Conservation (phyloP, 2,797 vertebrate genomes). For the Cirrhinus molitorella region DNA sequence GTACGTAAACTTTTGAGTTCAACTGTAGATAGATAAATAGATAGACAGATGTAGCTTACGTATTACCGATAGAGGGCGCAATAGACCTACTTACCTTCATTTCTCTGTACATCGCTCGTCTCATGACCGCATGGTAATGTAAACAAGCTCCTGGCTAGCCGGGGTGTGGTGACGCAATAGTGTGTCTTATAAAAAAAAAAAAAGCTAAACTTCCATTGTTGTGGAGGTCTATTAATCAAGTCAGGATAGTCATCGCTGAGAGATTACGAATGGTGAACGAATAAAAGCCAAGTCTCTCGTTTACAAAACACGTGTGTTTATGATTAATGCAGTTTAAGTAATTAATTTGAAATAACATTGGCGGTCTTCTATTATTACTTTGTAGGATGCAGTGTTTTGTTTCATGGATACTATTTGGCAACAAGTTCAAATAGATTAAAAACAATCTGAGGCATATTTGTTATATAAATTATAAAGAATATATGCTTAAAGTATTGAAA, state of each 20-base stretch:
- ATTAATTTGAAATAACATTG: not conserved
- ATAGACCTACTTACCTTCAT: not conserved
- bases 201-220: not conserved
- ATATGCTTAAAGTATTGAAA: not conserved
- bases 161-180: slow-evolving; percentile 36
- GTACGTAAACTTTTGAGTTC: too few relatives aligned
- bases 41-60: not conserved
- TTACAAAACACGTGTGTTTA: not conserved
- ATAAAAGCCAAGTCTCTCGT: not conserved
- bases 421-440: not conserved
- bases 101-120: not conserved
- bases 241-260: not conserved
- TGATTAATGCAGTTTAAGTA: not conserved
- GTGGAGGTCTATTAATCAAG: slow-evolving; percentile 29
- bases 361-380: not conserved
- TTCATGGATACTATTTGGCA: not conserved
- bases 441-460: not conserved
- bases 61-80: slow-evolving; percentile 37
- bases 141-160: slow-evolving; percentile 40
- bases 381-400: not conserved
- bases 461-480: not conserved
- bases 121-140: slow-evolving; percentile 52
- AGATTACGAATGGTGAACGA: not conserved
- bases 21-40: not conserved
- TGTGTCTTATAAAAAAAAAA: not conserved